Percentiles rank a stretch among this genome's conserved stretches.
Evolutionary conservation across 2,113 vertebrate species (phyloP).

Genomic region (Tychaedon coryphoeus): DNA sequence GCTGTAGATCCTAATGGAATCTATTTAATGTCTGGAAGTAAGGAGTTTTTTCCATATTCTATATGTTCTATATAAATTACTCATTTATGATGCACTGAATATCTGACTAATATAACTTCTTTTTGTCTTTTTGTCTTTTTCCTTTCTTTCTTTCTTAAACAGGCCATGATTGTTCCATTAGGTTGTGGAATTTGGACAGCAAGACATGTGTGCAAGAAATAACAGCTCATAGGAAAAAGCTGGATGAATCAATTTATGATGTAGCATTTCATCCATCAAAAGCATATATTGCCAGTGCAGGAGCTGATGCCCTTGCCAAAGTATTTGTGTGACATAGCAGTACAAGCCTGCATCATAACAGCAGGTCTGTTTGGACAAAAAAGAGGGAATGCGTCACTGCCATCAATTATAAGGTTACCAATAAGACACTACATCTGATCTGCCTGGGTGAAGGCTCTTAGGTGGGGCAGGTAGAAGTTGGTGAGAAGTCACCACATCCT

Average conservation of each 20-base stretch:
- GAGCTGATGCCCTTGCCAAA: conserved; percentile 97
- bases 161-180: conserved; percentile 99
- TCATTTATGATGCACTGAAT: not conserved
- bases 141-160: not conserved
- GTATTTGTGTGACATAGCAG: conserved; percentile 89
- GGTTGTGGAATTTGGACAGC: conserved; percentile 98
- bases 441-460: conserved; percentile 70
- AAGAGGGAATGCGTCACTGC: conserved; percentile 83
- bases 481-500: conserved; percentile 69
- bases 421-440: conserved; percentile 83
- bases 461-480: conserved; percentile 69
- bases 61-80: not conserved
- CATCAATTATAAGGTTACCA: conserved; percentile 77
- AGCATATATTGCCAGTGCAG: conserved; percentile 97
- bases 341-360: conserved; percentile 54
- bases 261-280: conserved; percentile 99
- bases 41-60: conserved; percentile 35
- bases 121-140: not conserved
- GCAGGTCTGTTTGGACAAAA: conserved; percentile 76
- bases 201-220: conserved; percentile 99
- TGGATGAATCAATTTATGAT: conserved; percentile 98
- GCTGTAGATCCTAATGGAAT: conserved; percentile 99
- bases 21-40: conserved; percentile 99
- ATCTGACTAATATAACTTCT: not conserved
- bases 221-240: conserved; percentile 98